A percentile compares a stretch with the other conserved stretches of the same genome.
These are phyloP conservation scores for Hydractinia echinata DNA, from an alignment of 30 jellyfish, hydroid and myxozoan genomes.

Conservation along the genomic window DNA sequence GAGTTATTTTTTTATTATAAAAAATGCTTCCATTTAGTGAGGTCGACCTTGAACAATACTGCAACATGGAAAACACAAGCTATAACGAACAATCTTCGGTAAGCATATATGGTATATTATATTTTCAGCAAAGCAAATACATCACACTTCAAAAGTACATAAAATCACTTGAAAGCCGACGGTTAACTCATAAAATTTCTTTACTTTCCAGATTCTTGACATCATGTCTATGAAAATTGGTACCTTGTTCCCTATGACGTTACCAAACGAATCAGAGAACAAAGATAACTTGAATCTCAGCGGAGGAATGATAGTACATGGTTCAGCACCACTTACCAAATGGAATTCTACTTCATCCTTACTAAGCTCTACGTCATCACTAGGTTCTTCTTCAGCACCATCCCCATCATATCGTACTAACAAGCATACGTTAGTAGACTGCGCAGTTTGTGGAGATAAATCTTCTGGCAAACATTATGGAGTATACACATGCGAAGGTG, in stretches of 20 bases:
- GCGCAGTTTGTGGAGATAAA: conserved; percentile 95
- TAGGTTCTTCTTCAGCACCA: background rate
- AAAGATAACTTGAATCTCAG: background rate
- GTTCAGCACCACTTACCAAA: background rate
- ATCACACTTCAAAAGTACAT: background rate
- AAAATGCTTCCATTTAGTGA: background rate
- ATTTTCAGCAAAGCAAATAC: background rate
- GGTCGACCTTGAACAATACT: conserved; percentile 6
- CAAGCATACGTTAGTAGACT: conserved; percentile 32
- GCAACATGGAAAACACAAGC: conserved; percentile 10
- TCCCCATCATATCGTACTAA: background rate
- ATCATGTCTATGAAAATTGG: conserved; percentile 8
- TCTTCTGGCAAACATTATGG: conserved; percentile 97
- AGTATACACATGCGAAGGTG: conserved; percentile 93
- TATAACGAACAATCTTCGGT: background rate
- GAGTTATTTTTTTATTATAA: background rate
- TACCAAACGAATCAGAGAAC: background rate
- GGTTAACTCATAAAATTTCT: background rate
- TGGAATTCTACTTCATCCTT: conserved; percentile 6
- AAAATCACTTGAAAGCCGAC: background rate
- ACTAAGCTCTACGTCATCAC: conserved; percentile 3
- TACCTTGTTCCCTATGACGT: background rate
- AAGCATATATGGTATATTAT: background rate
- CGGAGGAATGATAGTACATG: background rate
- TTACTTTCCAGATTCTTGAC: background rate